Base-by-base conservation (phyloP, 2,113 vertebrate species). In the Charadrius vociferus region DNA sequence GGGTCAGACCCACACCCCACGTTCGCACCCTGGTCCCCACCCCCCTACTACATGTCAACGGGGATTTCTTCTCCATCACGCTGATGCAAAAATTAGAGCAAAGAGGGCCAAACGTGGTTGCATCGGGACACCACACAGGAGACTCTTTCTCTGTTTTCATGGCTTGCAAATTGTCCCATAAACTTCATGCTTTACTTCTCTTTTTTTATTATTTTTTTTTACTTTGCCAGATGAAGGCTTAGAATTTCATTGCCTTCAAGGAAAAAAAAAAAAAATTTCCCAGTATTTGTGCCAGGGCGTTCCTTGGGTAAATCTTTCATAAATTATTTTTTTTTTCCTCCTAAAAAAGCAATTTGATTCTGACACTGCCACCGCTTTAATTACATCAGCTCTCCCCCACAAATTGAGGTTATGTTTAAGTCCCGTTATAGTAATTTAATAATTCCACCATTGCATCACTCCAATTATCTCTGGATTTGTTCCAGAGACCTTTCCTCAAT, bases 391-490 rank as follows among this genome's bases (percentile, higher is more conserved):
- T 74, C 9, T 81, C 53, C 55, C 50, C 45, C 27, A 45, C 8
- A 92, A 95, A 92, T 8, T 75, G 66, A 92, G 89, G 80, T 68
- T 82, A 74, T 36, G 65, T 65, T 94, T n/a, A 86, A 91, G 73
- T 47, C 47, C 12, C 1, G 2, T 43, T 37, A 63, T 75, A 68
- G 22, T 56, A 88, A 90, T 90, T 85, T 63, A 59, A 82, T 79
- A 32, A 81, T 88, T 96, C 75, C 5, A 3, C 47, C 41, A 23
- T n/a, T 75, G 59, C 47, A 71, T 90, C 75, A 23, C n/a, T 88
- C 52, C 66, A 94, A 29, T 95, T 92, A 90, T 50, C 82, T 86
- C 66, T 41, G 47, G 52, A 79, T 88, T 92, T 88, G 61, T 82
- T 90, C 61, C 91, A 82, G 50, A 75, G 70, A 87, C 36, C 41